Evolutionary conservation across 2,797 vertebrate species (phyloP), one percentile per base, ranked within the genome.

Genomic region (Podargus strigoides): DNA sequence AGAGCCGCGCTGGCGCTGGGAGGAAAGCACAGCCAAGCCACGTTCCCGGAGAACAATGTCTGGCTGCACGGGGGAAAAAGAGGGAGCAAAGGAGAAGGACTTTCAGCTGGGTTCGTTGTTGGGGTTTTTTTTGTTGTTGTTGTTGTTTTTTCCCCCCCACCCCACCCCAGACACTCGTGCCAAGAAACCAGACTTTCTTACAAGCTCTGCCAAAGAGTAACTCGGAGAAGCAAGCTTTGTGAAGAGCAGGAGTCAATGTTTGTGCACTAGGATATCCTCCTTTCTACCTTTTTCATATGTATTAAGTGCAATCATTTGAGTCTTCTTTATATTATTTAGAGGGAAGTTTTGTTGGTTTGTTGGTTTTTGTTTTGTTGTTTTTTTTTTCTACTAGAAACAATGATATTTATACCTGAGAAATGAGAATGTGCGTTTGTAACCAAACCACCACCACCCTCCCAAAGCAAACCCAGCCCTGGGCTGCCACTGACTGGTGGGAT

Each of bases 301-400:
- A 97, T 97, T 95, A 98, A 98, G 98, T 98, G 98, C 98, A 99
- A 99, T 98, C 98, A 97, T 97, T 98, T 97, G 97, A 97, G 97
- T 97, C 96, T 96, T 96, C 96, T 94, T 97, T 97, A 94, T 97
- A 96, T 96, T 91, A 96, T 97, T 97, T 98, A 97, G 97, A 98
- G 96, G 97, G 92, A 97, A 96, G 93, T 79, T 12, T 55, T 34
- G 15, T 10, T 21, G 18, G 12, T 41, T 23, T 14, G 14, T 69
- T 32, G n/a, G 8, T 17, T 30, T 53, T 27, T 32, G 30, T 19
- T 56, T 44, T 28, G 28, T 41, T 41, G n/a, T 30, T 24, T 56
- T 70, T 77, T 80, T 96, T 97, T 97, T 95, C 89, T 97, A 92
- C 96, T 97, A 98, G 97, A 97, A 97, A 94, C 53, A 84, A 97